Conservation (phyloP, 2,113 vertebrate species). For the Bubo bubo region DNA sequence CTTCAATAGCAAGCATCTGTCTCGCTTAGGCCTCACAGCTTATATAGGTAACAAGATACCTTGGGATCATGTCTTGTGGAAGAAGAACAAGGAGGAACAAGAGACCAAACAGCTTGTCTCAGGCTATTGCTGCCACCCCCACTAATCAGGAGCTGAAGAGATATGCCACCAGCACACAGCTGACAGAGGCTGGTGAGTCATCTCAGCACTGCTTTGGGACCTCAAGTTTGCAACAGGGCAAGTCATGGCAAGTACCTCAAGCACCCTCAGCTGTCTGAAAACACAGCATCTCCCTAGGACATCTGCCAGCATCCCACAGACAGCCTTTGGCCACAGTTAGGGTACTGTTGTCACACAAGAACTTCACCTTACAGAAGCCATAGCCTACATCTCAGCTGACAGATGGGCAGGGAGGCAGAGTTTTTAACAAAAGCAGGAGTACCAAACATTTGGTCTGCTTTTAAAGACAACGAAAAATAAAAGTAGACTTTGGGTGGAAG, state of each 20-base stretch:
- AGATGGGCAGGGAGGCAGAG: not conserved
- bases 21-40: not conserved
- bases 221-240: not conserved
- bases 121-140: not conserved
- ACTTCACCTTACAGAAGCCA: not conserved
- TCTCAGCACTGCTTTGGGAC: not conserved
- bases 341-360: not conserved
- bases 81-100: not conserved
- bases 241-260: not conserved
- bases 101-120: not conserved
- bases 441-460: not conserved
- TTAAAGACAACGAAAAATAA: not conserved
- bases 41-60: not conserved
- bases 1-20: not conserved
- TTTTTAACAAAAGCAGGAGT: not conserved
- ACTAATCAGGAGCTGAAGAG: not conserved
- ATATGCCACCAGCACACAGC: not conserved
- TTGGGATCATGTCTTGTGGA: not conserved
- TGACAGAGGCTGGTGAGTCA: not conserved
- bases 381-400: not conserved
- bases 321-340: not conserved
- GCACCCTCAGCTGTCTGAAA: not conserved
- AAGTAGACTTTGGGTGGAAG: not conserved
- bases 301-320: not conserved
- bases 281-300: not conserved